Conservation (phyloP, 2,888 invertebrate genomes). For the Eristalinus sepulchralis region DNA sequence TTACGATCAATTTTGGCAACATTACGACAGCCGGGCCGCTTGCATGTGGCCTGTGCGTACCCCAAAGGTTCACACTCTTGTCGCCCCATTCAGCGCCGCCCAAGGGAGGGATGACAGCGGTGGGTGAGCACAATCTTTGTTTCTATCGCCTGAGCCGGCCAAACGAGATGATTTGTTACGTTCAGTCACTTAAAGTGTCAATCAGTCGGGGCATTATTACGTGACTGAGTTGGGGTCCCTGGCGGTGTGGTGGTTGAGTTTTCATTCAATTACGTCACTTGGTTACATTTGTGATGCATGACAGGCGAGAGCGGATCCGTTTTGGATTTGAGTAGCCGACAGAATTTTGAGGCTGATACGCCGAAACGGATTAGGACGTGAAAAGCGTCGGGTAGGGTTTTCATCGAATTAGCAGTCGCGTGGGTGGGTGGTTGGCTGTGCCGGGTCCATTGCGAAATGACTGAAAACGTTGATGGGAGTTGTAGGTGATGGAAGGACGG, state of each 20-base stretch:
- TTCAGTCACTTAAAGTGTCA: slow-evolving; percentile 57
- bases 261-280: slow-evolving; percentile 20
- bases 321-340: neutral
- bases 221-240: neutral
- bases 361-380: neutral
- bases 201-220: slow-evolving; percentile 40
- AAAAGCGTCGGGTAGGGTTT: neutral
- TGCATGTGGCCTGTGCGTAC: neutral
- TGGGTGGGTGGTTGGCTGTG: neutral
- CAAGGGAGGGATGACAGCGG: neutral
- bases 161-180: slow-evolving; percentile 53
- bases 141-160: slow-evolving; percentile 1
- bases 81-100: neutral
- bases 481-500: no score
- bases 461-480: neutral
- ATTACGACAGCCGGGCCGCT: slow-evolving; percentile 29
- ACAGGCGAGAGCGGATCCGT: neutral
- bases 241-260: neutral
- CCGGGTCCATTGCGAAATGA: slow-evolving; percentile 12
- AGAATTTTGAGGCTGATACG: slow-evolving; percentile 12
- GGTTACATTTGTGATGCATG: neutral
- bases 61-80: neutral
- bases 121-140: slow-evolving; percentile 8
- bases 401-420: neutral
- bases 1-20: slow-evolving; percentile 59